A percentile compares a stretch with the other conserved stretches of the same genome.
These are phyloP conservation scores for Psilanteris sp. DNA, from an alignment of 1,140 invertebrate genomes.

Conservation along the genomic window DNA sequence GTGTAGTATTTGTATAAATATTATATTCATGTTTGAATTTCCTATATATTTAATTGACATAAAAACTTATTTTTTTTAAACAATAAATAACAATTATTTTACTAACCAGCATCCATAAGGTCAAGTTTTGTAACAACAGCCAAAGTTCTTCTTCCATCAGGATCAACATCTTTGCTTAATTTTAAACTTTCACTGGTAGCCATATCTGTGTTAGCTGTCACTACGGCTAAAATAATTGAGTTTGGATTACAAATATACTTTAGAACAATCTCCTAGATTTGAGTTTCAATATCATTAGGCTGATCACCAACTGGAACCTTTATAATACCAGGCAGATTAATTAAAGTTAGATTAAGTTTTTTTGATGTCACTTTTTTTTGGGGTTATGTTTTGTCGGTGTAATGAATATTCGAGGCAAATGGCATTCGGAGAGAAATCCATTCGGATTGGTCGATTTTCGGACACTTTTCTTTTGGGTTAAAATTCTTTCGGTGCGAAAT, in stretches of 20 bases:
- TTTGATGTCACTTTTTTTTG: too few species aligned
- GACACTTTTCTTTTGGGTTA: too few species aligned
- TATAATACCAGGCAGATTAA: slow-evolving; percentile 99
- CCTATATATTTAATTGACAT: too few species aligned
- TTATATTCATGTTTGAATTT: too few species aligned
- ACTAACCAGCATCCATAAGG: slow-evolving; percentile 96
- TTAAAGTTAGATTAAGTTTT: slow-evolving; percentile 98
- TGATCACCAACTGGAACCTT: slow-evolving; percentile 97
- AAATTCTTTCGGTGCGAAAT: too few species aligned
- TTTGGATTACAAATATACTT: slow-evolving; percentile 95
- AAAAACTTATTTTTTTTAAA: too few species aligned
- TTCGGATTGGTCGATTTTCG: too few species aligned
- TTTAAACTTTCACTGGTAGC: slow-evolving; percentile 97
- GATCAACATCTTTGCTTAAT: slow-evolving; percentile 95
- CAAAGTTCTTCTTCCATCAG: slow-evolving; percentile 96
- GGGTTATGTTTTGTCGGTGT: too few species aligned
- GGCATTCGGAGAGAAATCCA: too few species aligned
- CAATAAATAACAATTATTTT: too few species aligned
- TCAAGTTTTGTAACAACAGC: slow-evolving; percentile 99
- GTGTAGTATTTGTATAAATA: too few species aligned
- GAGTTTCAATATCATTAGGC: slow-evolving; percentile 92
- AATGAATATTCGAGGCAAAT: too few species aligned
- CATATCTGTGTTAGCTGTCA: slow-evolving; percentile 98
- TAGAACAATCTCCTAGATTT: slow-evolving; percentile 90
- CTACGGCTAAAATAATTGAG: slow-evolving; percentile 95